phyloP scores from a whole-genome alignment of 1,140 invertebrate genomes.

The Penaeus japonicus region DNA sequence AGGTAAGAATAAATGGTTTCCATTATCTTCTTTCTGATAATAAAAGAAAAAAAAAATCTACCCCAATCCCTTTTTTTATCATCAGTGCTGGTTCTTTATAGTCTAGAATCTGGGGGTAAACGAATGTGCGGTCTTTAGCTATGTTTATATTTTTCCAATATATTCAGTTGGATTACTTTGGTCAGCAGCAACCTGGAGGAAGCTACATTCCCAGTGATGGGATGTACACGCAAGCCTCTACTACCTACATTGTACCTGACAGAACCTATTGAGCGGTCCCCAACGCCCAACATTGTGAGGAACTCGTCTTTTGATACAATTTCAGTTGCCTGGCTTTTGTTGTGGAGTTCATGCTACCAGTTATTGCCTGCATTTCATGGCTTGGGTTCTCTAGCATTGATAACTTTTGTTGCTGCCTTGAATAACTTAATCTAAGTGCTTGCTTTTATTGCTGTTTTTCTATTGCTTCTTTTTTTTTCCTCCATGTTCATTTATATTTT shows the following conservation, averaged over 20 bases:
- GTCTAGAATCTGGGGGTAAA: no score
- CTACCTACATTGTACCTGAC: constrained; percentile 50
- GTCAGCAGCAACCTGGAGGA: constrained; percentile 28
- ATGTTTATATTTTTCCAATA: not conserved
- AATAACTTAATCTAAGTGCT: not conserved
- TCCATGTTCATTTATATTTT: no score
- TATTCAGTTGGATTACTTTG: not conserved
- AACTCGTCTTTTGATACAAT: not conserved
- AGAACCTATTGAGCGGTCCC: constrained; percentile 47
- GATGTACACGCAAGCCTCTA: constrained; percentile 40
- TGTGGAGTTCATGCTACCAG: not conserved
- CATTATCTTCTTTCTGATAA: no score
- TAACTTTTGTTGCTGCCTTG: not conserved
- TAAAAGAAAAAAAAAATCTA: no score
- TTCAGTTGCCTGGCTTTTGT: not conserved
- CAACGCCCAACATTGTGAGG: constrained; percentile 46
- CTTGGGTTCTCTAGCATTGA: not conserved
- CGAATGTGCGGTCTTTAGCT: not conserved
- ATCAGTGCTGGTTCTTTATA: no score
- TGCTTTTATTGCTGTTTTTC: not conserved
- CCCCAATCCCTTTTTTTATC: no score
- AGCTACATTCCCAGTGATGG: constrained; percentile 49
- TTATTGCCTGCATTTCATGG: not conserved
- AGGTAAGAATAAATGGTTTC: not conserved
- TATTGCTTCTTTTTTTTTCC: no score